Evolutionary conservation across 1,140 invertebrate genomes (phyloP).

Genomic region (Drosophila sulfurigaster): DNA sequence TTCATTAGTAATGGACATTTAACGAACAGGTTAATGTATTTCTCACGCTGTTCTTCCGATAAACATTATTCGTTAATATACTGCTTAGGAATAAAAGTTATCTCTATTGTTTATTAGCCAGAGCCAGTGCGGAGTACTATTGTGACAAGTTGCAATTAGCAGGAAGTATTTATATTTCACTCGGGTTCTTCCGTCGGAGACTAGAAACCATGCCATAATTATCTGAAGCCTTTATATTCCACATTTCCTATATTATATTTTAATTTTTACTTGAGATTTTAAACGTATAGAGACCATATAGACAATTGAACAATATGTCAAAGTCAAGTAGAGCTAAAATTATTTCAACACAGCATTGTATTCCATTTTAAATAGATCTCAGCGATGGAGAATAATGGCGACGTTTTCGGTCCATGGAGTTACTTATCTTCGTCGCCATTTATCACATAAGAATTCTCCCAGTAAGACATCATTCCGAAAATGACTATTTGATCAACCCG

Average conservation of each 20-base stretch:
- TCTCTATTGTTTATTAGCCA: too few relatives aligned
- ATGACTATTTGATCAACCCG: constrained; percentile 25
- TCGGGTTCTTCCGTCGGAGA: too few relatives aligned
- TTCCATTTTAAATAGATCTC: background rate
- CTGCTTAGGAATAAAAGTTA: too few relatives aligned
- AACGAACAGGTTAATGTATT: too few relatives aligned
- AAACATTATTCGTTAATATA: too few relatives aligned
- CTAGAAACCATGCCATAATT: too few relatives aligned
- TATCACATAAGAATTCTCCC: constrained; percentile 45
- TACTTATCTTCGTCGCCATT: constrained; percentile 3
- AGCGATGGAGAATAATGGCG: background rate
- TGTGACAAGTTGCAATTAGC: too few relatives aligned
- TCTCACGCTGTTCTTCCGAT: too few relatives aligned
- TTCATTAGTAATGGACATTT: too few relatives aligned
- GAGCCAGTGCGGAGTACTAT: too few relatives aligned
- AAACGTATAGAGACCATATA: background rate
- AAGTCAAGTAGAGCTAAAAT: background rate
- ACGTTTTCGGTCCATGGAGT: background rate
- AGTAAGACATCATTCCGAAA: constrained; percentile 55
- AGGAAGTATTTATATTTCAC: too few relatives aligned
- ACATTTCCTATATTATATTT: background rate
- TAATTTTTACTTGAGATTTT: constrained; percentile 9
- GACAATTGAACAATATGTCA: background rate
- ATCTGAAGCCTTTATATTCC: background rate
- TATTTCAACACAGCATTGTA: background rate